A percentile compares a stretch with the other conserved stretches of the same genome.
phyloP scores from a whole-genome alignment of 2,797 vertebrate genomes.

The Cynodonichthys magdalenae region DNA sequence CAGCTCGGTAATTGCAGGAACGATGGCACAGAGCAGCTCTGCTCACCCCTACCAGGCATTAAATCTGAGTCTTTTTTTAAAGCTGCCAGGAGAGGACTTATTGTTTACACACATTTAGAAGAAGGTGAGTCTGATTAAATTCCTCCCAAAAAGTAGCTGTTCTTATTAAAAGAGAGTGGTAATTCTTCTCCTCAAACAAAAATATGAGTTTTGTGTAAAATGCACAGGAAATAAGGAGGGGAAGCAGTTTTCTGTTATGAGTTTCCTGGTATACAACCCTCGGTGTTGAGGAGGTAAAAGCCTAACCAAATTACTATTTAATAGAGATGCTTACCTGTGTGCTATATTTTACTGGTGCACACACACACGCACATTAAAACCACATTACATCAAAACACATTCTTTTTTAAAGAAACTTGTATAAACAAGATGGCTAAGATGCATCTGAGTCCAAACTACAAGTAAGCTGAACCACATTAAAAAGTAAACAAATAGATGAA shows the following conservation, averaged over 20 bases:
- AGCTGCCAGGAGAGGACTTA: constrained; percentile 68
- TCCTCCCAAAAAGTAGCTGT: constrained; percentile 59
- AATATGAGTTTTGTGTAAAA: constrained; percentile 48
- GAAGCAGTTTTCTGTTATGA: not conserved
- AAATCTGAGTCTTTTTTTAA: constrained; percentile 70
- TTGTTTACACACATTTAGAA: constrained; percentile 74
- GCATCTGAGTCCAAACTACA: not conserved
- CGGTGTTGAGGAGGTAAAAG: constrained; percentile 25
- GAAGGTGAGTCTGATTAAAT: constrained; percentile 75
- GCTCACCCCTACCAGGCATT: constrained; percentile 73
- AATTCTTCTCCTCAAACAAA: constrained; percentile 55
- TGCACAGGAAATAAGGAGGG: constrained; percentile 49
- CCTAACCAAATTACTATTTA: constrained; percentile 46
- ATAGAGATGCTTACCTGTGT: constrained; percentile 18
- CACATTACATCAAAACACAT: not conserved
- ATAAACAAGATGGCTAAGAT: constrained; percentile 1
- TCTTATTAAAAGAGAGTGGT: constrained; percentile 44
- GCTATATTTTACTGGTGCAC: not conserved
- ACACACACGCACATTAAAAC: constrained; percentile 1
- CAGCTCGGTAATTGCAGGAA: constrained; percentile 79
- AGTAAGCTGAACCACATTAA: not conserved
- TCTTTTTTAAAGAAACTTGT: not conserved
- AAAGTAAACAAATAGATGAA: not conserved
- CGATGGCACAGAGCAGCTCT: constrained; percentile 50
- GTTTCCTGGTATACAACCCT: constrained; percentile 48